These are phyloP conservation scores for Strix uralensis DNA, from an alignment of 2,113 vertebrate species.

Conservation along the genomic window DNA sequence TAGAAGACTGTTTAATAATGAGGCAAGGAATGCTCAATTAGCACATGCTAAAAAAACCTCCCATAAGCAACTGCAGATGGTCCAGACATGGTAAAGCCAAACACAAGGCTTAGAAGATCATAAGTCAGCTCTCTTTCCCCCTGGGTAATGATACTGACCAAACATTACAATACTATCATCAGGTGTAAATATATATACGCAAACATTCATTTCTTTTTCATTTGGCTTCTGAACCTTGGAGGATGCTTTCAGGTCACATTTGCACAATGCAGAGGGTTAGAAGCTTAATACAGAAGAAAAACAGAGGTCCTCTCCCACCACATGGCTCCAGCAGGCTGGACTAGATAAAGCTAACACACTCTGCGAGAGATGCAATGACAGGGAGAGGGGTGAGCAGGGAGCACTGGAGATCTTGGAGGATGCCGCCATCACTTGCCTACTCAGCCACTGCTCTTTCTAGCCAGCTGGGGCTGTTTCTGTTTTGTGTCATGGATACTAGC, in stretches of 20 bases:
- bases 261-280: background rate
- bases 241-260: background rate
- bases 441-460: background rate
- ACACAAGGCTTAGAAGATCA: background rate
- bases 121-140: background rate
- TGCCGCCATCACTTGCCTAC: background rate
- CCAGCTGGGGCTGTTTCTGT: background rate
- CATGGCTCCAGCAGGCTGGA: background rate
- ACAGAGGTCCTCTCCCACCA: background rate
- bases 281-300: background rate
- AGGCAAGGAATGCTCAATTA: background rate
- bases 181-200: background rate
- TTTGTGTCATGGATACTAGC: background rate
- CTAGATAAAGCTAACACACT: background rate
- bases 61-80: background rate
- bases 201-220: background rate
- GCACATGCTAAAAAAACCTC: background rate
- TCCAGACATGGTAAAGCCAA: background rate
- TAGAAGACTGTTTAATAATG: background rate
- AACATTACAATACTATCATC: background rate
- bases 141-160: background rate
- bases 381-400: background rate
- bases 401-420: background rate
- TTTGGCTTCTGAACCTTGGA: background rate
- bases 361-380: rapidly evolving